phyloP scores from a whole-genome alignment of 2,797 vertebrate species.

The Apogon hyalosoma region DNA sequence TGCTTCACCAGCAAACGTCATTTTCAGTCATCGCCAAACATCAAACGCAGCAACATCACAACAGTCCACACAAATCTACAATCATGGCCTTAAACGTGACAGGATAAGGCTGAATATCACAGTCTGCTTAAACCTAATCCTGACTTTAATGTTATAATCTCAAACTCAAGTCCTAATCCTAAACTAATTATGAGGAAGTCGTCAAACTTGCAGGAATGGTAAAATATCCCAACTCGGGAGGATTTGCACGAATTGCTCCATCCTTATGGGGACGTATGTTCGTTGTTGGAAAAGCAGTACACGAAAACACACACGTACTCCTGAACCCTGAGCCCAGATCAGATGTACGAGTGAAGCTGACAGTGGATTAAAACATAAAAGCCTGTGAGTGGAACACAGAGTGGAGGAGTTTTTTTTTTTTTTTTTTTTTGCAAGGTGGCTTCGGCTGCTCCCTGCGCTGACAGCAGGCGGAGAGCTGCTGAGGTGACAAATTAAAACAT shows the following conservation, averaged over 20 bases:
- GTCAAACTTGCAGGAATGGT: neutral
- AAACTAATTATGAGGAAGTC: slow-evolving; percentile 21
- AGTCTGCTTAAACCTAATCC: slow-evolving; percentile 11
- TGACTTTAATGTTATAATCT: slow-evolving; percentile 15
- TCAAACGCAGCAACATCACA: too few relatives aligned
- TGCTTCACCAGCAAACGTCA: too few relatives aligned
- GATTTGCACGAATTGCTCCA: slow-evolving; percentile 5
- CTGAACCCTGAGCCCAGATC: slow-evolving; percentile 45
- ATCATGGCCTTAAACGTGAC: neutral
- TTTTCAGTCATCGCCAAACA: too few relatives aligned
- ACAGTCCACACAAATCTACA: too few relatives aligned
- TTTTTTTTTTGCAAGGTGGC: slow-evolving; percentile 14
- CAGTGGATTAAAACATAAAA: slow-evolving; percentile 58
- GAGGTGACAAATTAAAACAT: slow-evolving; percentile 70
- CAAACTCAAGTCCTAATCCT: slow-evolving; percentile 10
- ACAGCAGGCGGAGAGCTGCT: slow-evolving; percentile 31
- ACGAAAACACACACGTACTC: slow-evolving; percentile 10
- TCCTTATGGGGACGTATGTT: slow-evolving; percentile 16
- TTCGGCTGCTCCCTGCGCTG: slow-evolving; percentile 26
- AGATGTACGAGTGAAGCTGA: slow-evolving; percentile 41
- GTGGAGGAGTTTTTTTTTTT: slow-evolving; percentile 17
- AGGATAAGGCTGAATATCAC: slow-evolving; percentile 1
- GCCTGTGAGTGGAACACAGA: slow-evolving; percentile 46
- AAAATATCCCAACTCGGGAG: neutral
- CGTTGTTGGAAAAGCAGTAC: neutral